Percentiles rank a stretch among this genome's conserved stretches.
Conservation (phyloP, 1,140 invertebrate species). For the Penaeus indicus region DNA sequence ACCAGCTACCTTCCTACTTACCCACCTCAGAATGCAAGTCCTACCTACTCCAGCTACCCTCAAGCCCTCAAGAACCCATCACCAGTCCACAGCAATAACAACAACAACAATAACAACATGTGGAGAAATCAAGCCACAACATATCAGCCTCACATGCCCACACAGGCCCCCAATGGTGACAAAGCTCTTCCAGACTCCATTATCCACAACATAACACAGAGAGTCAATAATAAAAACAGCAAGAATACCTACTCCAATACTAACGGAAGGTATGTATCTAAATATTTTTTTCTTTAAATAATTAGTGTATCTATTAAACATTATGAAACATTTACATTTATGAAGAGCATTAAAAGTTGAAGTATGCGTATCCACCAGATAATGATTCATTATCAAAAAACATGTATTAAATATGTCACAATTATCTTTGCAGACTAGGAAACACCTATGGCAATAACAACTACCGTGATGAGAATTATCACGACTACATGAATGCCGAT, state of each 20-base stretch:
- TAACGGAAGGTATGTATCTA: slow-evolving; percentile 46
- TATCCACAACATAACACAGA: slow-evolving; percentile 64
- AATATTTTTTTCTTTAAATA: too few species aligned
- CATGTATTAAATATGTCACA: too few species aligned
- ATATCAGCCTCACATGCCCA: slow-evolving; percentile 59
- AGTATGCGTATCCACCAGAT: too few species aligned
- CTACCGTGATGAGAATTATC: slow-evolving; percentile 64
- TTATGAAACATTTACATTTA: too few species aligned
- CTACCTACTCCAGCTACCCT: slow-evolving; percentile 35
- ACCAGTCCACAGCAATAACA: slow-evolving; percentile 21
- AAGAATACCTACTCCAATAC: slow-evolving; percentile 43
- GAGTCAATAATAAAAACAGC: slow-evolving; percentile 65
- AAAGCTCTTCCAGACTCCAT: slow-evolving; percentile 66
- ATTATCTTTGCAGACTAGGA: slow-evolving; percentile 31
- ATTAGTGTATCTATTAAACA: too few species aligned
- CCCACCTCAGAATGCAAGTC: slow-evolving; percentile 9
- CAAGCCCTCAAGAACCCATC: slow-evolving; percentile 47
- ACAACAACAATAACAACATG: slow-evolving; percentile 48
- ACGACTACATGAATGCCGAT: slow-evolving; percentile 66
- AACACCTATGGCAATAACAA: slow-evolving; percentile 41
- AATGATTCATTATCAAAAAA: neutral
- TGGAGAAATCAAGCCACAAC: slow-evolving; percentile 66
- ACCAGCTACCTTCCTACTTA: slow-evolving; percentile 38
- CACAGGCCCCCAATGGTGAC: slow-evolving; percentile 34
- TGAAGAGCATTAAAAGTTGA: too few species aligned